Evolutionary conservation across 2,888 invertebrate species (phyloP), one percentile per base, ranked within the genome.

Genomic region (Pseudococcus longispinus): DNA sequence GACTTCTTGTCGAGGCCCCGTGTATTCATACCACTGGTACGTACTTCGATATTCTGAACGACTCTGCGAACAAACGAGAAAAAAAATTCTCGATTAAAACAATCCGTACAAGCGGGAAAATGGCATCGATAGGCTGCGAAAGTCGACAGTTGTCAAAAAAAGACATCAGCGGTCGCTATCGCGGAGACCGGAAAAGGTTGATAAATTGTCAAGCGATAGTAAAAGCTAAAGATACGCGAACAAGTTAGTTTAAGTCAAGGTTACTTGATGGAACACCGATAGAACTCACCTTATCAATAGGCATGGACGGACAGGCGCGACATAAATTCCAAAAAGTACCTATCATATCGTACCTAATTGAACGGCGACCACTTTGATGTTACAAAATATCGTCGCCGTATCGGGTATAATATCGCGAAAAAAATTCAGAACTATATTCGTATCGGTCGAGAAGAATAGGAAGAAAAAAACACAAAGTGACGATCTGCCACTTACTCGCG

Each of bases 261-360:
- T 80, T 80, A 80, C 42, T 42, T 74, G 29, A 74, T 37, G 8
- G 74, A 70, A 26, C 29, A 70, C 15, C 32, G 26, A 46, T 2
- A n/a, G 11, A 37, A 88, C 86, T 46, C 93, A 97, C 97, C 96
- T 97, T 97, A 93, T 97, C 97, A 91, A 96, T 95, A 92, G 97
- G 96, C 96, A 97, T 96, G 92, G 96, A 96, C 92, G 97, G 97
- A 93, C 97, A 97, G 93, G 97, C 96, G 92, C 97, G 95, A 93
- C 97, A 97, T 93, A 97, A 93, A 93, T 97, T 97, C 96, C 97
- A 97, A 93, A 97, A 97, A 93, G 97, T 96, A 93, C 97, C 97
- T 94, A 97, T 97, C 97, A 97, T 97, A 83, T 77, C 77, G 77
- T 26, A 55, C 20, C 29, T 29, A 55, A 20, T 82, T 44, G 15